These are phyloP conservation scores for Oeneis ivallda DNA, from an alignment of 2,888 invertebrate species.

Conservation along the genomic window DNA sequence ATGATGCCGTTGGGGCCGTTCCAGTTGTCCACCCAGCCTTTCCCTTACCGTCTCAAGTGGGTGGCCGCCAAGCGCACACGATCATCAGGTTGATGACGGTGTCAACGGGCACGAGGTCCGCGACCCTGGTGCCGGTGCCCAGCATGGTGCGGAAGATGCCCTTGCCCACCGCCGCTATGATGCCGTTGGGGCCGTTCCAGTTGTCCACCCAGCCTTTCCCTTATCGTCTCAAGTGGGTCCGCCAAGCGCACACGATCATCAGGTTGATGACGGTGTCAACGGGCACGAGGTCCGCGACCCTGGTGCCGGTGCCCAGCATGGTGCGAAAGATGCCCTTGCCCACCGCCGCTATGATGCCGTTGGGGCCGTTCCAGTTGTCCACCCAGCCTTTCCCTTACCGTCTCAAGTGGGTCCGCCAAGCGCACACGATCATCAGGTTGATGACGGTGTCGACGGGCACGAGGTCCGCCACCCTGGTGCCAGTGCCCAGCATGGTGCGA, in stretches of 20 bases:
- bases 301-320: slow-evolving; percentile 90
- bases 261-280: slow-evolving; percentile 96
- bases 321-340: slow-evolving; percentile 91
- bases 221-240: no score
- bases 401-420: no score
- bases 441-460: slow-evolving; percentile 96
- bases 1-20: slow-evolving; percentile 95
- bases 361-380: slow-evolving; percentile 98
- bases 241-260: no score
- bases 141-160: slow-evolving; percentile 92
- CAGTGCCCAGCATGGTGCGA: slow-evolving; percentile 93
- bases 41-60: no score
- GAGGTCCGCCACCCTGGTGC: slow-evolving; percentile 90
- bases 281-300: slow-evolving; percentile 93
- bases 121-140: slow-evolving; percentile 89
- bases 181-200: slow-evolving; percentile 95
- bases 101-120: slow-evolving; percentile 94
- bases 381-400: slow-evolving; percentile 98
- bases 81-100: slow-evolving; percentile 95
- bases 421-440: no score
- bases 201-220: slow-evolving; percentile 98
- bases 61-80: no score
- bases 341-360: slow-evolving; percentile 90
- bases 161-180: slow-evolving; percentile 90
- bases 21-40: slow-evolving; percentile 98